Evolutionary conservation across 1,140 invertebrate genomes (phyloP), one percentile per base, ranked within the genome.

Genomic region (Dendrolimus punctatus): DNA sequence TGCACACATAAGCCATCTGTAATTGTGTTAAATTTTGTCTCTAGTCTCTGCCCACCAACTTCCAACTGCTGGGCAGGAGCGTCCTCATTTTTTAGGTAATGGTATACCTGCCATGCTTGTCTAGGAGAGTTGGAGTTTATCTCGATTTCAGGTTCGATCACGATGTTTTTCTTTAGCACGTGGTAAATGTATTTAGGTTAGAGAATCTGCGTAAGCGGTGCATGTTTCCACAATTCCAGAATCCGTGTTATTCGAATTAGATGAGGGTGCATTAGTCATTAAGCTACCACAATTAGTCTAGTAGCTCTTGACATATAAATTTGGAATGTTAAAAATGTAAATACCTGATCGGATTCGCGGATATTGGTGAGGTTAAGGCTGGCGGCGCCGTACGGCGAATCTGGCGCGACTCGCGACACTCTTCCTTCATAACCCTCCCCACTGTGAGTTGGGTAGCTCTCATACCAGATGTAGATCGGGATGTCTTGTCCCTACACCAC

Each of bases 391-490:
- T 94, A 95, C n/a, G 91, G 92, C 38, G 94, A 95, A 80, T 95
- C 94, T 53, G 92, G 92, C 58, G 93, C 92, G 59, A 97, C 95
- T 58, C 95, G 91, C 41, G 95, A 95, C 68, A 98, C 96, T 50
- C 96, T 90, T 49, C 95, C 95, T 79, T 96, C 94, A 87, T 97
- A 98, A 40, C 95, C 95, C 71, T 96, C 94, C 63, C 94, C 96
- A 73, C 94, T 95, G 89, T 98, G 96, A 51, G 96, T 96, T 62
- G 96, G 96, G 86, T 98, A 98, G 77, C 95, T 96, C 88, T 97
- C 95, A 91, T 98, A 98, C 96, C 96, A 98, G 87, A 98, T 98
- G 90, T 96, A 98, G 85, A 98, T 96, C 63, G 96, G 95, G 87
- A 96, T 94, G 88, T 96, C 95, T 90, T 94, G 91, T 81, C 94